Evolutionary conservation across 2,797 vertebrate species (phyloP), one percentile per base, ranked within the genome.

Genomic region (Mus spretus): DNA sequence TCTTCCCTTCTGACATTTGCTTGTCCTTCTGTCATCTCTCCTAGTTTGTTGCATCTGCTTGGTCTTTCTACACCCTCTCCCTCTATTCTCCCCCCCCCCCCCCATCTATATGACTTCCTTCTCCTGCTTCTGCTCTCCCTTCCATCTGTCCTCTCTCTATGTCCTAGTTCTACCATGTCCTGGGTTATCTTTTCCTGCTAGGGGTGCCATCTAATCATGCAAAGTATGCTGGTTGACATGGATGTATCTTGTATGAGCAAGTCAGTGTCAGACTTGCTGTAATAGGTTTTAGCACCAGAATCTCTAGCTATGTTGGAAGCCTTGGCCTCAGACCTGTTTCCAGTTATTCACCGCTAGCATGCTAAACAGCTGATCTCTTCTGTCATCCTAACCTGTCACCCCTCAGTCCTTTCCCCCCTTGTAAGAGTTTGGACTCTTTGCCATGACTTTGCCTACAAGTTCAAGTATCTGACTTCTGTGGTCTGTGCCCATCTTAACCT

Each of bases 1-100:
- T 90, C 93, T 65, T 86, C 34, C 50, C 31, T 90, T 91, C 26
- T 88, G 81, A 77, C 53, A 91, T 91, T 81, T 81, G 44, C 74
- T 92, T 67, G 31, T 47, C 2, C 24, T 1, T 44, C 44, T 93
- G 37, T 67, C 55, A 63, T 75, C 28, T 57, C 61, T 91, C 61
- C 10, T 10, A 75, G 57, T 90, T 92, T 78, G 14, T 74, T 53
- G 75, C 20, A 88, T 93, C 37, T 91, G 0, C 17, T 37, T 92
- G 74, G 10, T 20, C 26, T 72, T 57, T 84, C 63, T 26, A 19
- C 0, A 4, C 28, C 0, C 12, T 6, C 13, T 14, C 28, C 12
- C 14, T 26, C 11, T 5, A 7, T 14, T 34, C 26, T 31, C 40
- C 14, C 67, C 10, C 26, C 8, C 40, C 14, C 67, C 10, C 26